Conservation (phyloP, 2,113 vertebrate species). For the Gopherus flavomarginatus region DNA sequence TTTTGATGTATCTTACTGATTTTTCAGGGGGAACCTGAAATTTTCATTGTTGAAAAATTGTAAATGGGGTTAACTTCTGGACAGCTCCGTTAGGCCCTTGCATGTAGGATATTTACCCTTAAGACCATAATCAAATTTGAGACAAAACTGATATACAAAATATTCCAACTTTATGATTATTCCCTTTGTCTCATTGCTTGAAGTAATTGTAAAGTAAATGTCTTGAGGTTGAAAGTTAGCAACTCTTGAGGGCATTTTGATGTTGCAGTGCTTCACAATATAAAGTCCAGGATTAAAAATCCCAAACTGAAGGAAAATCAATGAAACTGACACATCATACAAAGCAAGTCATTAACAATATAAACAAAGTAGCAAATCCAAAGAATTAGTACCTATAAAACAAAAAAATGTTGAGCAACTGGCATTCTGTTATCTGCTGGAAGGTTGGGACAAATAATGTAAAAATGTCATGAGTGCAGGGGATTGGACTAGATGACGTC, state of each 20-base stretch:
- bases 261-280: constrained; percentile 5
- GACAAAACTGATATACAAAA: constrained; percentile 35
- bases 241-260: constrained; percentile 26
- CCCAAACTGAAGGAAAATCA: not conserved
- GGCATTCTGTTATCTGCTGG: not conserved
- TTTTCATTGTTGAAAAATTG: not conserved
- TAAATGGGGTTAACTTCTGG: not conserved
- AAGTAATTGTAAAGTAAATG: constrained; percentile 26
- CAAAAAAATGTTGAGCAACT: not conserved
- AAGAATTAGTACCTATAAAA: not conserved
- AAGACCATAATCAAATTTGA: constrained; percentile 31
- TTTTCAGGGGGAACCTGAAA: not conserved
- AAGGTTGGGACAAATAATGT: not conserved
- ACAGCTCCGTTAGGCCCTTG: not conserved
- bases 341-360: constrained; percentile 22
- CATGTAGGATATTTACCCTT: constrained; percentile 6
- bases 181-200: constrained; percentile 6
- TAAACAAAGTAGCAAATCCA: not conserved
- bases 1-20: not conserved
- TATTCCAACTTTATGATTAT: constrained; percentile 17
- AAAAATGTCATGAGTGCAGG: not conserved
- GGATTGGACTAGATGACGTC: no score
- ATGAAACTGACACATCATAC: not conserved
- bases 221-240: not conserved
- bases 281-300: not conserved